Evolutionary conservation across 2,113 vertebrate genomes (phyloP).

Genomic region (Ranitomeya imitator): DNA sequence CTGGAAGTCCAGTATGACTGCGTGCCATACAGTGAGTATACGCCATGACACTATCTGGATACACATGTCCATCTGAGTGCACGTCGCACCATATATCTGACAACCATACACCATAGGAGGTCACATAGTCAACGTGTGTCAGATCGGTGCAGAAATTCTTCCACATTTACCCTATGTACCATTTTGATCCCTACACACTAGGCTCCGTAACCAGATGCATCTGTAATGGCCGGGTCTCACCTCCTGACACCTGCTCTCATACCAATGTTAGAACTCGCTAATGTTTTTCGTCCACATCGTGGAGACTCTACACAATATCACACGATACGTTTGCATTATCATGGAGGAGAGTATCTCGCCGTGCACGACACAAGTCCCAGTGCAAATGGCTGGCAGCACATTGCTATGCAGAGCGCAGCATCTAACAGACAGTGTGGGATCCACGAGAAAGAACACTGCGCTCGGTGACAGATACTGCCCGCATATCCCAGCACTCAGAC

Average conservation of each 20-base stretch:
- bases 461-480: slow-evolving; percentile 12
- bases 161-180: not conserved
- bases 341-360: not conserved
- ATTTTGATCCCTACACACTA: not conserved
- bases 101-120: not conserved
- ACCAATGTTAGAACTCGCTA: not conserved
- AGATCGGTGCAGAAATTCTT: not conserved
- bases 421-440: not conserved
- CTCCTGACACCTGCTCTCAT: not conserved
- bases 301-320: not conserved
- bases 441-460: not conserved
- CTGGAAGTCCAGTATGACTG: slow-evolving; percentile 95
- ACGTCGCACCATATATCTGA: not conserved
- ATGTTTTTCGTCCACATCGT: not conserved
- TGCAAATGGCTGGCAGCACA: not conserved
- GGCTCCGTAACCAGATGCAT: too few relatives aligned
- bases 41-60: slow-evolving; percentile 9
- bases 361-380: not conserved
- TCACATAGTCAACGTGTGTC: not conserved
- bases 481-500: not conserved
- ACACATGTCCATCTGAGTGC: not conserved
- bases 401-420: not conserved
- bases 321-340: not conserved
- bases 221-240: not conserved
- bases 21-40: slow-evolving; percentile 92